Conservation (phyloP, 2,797 vertebrate species). For the Danio choprae region DNA sequence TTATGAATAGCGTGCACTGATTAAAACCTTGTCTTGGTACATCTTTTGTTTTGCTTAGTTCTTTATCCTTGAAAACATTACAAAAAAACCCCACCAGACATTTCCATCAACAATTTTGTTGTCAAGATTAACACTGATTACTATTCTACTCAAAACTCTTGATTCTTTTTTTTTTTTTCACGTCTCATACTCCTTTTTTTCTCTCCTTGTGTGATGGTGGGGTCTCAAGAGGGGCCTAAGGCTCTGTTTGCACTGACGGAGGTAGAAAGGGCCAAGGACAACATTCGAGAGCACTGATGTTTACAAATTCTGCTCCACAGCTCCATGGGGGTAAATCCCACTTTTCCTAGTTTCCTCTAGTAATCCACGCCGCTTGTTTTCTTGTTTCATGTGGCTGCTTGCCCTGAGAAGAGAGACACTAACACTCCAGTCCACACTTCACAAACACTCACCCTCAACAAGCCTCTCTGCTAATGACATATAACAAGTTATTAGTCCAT, state of each 20-base stretch:
- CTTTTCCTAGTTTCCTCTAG: conserved; percentile 15
- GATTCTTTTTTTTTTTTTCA: neutral
- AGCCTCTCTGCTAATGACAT: neutral
- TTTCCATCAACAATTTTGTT: neutral
- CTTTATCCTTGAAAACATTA: neutral
- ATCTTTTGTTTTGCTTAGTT: neutral
- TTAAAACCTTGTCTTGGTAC: neutral
- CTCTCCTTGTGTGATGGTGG: conserved; percentile 46
- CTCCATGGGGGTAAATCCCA: conserved; percentile 30
- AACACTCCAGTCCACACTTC: conserved; percentile 7
- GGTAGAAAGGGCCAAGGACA: conserved; percentile 34
- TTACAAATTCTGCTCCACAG: conserved; percentile 38
- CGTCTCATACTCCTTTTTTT: conserved; percentile 12
- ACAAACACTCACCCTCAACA: neutral
- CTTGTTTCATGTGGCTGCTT: neutral
- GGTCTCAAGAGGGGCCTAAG: conserved; percentile 34
- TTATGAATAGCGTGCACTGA: neutral
- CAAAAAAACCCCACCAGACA: neutral
- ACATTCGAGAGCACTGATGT: conserved; percentile 46
- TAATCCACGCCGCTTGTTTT: conserved; percentile 28
- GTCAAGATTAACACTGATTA: conserved; percentile 10
- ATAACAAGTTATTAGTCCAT: conserved; percentile 1
- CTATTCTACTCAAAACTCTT: conserved; percentile 15
- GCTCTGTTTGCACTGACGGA: conserved; percentile 48
- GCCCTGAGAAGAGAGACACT: neutral